Conservation (phyloP, 1,140 invertebrate species). For the Drosophila ohnishii region DNA sequence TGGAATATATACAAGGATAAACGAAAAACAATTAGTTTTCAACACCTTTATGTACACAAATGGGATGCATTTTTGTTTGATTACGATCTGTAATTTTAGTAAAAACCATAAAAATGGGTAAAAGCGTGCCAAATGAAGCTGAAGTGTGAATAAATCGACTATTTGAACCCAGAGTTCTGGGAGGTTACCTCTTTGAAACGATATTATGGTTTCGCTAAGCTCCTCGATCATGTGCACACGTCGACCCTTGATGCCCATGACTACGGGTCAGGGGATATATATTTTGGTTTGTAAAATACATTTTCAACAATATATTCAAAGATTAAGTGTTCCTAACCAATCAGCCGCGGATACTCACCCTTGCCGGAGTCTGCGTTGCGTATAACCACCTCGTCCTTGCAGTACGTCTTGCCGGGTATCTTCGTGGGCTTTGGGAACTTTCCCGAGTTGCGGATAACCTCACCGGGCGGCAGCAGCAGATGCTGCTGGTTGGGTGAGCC, state of each 20-base stretch:
- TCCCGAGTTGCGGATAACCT: constrained; percentile 93
- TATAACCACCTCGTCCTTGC: constrained; percentile 96
- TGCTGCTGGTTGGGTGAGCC: constrained; percentile 80
- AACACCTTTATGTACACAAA: constrained; percentile 2
- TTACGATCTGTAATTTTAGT: constrained; percentile 5
- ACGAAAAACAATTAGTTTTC: constrained; percentile 1
- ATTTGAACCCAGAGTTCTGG: constrained; percentile 10
- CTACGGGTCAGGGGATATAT: constrained; percentile 83
- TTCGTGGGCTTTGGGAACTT: constrained; percentile 94
- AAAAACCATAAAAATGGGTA: background rate
- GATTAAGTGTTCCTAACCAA: background rate
- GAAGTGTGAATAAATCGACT: background rate
- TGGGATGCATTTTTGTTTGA: background rate
- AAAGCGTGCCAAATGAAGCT: constrained; percentile 25
- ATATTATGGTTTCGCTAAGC: constrained; percentile 98
- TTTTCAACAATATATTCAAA: constrained; percentile 18
- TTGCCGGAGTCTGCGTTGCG: constrained; percentile 96
- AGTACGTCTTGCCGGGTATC: constrained; percentile 95
- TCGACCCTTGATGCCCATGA: constrained; percentile 99
- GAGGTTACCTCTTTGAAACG: constrained; percentile 97
- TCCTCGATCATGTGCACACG: constrained; percentile 99
- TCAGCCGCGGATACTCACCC: constrained; percentile 86
- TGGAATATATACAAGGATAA: background rate
- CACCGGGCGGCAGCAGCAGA: constrained; percentile 88
- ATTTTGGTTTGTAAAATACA: constrained; percentile 71